Evolutionary conservation across 2,797 vertebrate genomes (phyloP).

Genomic region (Heliangelus exortis): DNA sequence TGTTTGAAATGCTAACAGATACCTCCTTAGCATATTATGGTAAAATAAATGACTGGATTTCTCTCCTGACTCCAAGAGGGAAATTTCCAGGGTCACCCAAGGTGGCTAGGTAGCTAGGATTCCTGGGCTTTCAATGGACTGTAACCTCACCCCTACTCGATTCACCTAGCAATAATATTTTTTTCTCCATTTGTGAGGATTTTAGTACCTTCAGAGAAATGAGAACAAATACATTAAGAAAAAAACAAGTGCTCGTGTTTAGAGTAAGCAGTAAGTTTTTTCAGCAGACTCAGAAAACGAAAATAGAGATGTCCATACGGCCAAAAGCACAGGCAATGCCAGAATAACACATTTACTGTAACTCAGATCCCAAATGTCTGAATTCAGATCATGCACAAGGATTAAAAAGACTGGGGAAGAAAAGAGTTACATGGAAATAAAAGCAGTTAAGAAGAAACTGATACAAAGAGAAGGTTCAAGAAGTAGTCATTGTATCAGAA

Average conservation of each 20-base stretch:
- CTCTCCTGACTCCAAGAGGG: not conserved
- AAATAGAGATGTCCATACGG: conserved; percentile 60
- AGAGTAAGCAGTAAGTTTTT: not conserved
- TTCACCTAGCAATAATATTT: not conserved
- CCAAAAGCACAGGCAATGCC: conserved; percentile 37
- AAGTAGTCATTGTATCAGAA: conserved; percentile 36
- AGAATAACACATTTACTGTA: conserved; percentile 6
- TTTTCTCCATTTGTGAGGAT: not conserved
- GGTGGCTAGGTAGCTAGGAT: rapidly evolving
- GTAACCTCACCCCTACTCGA: not conserved
- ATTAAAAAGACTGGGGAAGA: not conserved
- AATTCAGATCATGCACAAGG: not conserved
- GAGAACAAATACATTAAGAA: not conserved
- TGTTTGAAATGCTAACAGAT: not conserved
- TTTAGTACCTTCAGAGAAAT: not conserved
- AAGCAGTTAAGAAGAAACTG: conserved; percentile 37
- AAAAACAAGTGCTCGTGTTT: conserved; percentile 16
- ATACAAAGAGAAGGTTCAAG: conserved; percentile 56
- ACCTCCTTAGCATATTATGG: not conserved
- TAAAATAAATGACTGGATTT: not conserved
- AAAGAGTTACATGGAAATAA: conserved; percentile 38
- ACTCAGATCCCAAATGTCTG: conserved; percentile 21
- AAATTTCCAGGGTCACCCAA: not conserved
- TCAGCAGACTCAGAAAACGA: conserved; percentile 30
- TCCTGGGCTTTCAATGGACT: not conserved